Evolutionary conservation across 2,797 vertebrate genomes (phyloP).

Genomic region (Gymnoscopelus microlampas): DNA sequence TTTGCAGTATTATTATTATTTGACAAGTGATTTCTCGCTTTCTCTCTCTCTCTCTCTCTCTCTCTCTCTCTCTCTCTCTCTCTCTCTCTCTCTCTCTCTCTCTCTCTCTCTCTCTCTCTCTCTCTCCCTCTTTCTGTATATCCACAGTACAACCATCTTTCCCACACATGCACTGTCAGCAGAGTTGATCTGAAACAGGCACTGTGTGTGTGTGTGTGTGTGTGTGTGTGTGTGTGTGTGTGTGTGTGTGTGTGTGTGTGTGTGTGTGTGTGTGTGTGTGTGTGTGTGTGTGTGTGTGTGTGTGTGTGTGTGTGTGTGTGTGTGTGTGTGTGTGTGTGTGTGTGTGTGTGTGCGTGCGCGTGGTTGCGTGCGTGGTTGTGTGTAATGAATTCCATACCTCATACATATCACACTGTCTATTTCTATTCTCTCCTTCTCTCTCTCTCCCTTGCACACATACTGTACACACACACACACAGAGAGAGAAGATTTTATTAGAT

Average conservation of each 20-base stretch:
- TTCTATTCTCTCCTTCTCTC: conserved; percentile 53
- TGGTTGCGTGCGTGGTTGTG: too few species aligned
- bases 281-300: background rate
- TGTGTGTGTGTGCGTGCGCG: conserved; percentile 70
- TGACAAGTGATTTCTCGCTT: conserved; percentile 1
- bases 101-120: background rate
- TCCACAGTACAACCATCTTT: too few species aligned
- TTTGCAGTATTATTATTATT: conserved; percentile 9
- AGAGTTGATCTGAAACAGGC: too few species aligned
- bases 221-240: background rate
- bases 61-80: background rate
- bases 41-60: background rate
- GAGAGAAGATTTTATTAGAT: too few species aligned
- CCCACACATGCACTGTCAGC: too few species aligned
- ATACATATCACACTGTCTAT: too few species aligned
- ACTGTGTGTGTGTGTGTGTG: background rate
- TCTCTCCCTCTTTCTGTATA: background rate
- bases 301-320: background rate
- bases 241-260: background rate
- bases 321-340: conserved; percentile 39
- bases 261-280: conserved; percentile 6
- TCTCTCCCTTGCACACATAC: background rate
- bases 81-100: background rate
- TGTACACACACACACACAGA: background rate
- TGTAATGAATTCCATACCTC: too few species aligned